These are phyloP conservation scores for Brachypteracias leptosomus DNA, from an alignment of 2,113 vertebrate species.

Conservation along the genomic window DNA sequence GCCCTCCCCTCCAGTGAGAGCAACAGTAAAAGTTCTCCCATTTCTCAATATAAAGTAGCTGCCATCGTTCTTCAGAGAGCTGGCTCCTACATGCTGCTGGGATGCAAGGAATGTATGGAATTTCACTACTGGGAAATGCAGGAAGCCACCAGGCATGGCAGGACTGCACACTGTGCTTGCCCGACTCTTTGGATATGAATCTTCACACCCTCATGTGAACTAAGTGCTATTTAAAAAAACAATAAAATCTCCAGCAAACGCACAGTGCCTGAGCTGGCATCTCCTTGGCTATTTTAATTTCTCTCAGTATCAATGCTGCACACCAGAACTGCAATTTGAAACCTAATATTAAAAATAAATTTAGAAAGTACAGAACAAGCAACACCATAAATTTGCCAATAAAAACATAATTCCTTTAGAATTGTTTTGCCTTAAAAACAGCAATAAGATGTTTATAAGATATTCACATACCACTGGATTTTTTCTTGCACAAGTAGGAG, in stretches of 20 bases:
- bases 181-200: neutral
- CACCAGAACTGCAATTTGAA: constrained; percentile 19
- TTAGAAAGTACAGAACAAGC: neutral
- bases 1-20: neutral
- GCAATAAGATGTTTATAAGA: neutral
- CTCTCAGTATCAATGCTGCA: neutral
- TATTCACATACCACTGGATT: neutral
- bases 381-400: neutral
- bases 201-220: neutral
- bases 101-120: constrained; percentile 32
- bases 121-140: neutral
- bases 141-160: neutral
- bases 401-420: neutral
- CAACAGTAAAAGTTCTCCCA: neutral
- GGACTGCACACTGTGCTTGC: neutral
- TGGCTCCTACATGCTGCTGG: neutral
- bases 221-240: neutral
- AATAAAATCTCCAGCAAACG: neutral
- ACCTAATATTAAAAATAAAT: constrained; percentile 15
- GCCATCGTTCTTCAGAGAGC: neutral
- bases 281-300: constrained; percentile 7
- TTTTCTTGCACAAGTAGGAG: neutral
- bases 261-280: neutral
- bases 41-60: neutral
- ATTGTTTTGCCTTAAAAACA: neutral